Evolutionary conservation across 2,888 invertebrate species (phyloP).

Genomic region (Griposia aprilina): DNA sequence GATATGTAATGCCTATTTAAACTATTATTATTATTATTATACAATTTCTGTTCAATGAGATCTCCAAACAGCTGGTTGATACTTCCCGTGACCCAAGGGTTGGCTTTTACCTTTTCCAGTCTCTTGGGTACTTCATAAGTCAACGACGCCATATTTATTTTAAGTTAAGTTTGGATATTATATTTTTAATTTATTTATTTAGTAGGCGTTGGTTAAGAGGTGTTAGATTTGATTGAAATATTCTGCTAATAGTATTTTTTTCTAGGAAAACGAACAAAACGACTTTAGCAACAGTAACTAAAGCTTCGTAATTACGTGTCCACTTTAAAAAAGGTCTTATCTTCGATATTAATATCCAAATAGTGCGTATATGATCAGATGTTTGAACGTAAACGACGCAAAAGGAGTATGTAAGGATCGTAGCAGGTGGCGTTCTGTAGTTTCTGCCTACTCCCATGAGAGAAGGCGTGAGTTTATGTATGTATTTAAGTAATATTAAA

Average conservation of each 20-base stretch:
- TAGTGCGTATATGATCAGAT: too few species aligned
- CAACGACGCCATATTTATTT: too few species aligned
- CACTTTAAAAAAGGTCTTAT: background rate
- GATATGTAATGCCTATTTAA: background rate
- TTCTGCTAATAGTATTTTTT: background rate
- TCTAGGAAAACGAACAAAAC: background rate
- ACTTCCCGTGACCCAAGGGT: background rate
- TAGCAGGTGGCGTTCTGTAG: too few species aligned
- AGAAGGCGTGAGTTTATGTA: too few species aligned
- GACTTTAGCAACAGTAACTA: background rate
- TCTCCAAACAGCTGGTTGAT: background rate
- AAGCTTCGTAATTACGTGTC: background rate
- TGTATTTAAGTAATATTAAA: too few species aligned
- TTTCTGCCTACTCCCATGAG: too few species aligned
- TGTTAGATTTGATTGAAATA: background rate
- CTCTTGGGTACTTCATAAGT: too few species aligned
- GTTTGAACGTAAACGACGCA: too few species aligned
- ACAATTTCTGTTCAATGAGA: too few species aligned
- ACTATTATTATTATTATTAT: background rate
- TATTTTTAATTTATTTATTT: too few species aligned
- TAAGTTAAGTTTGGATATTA: background rate
- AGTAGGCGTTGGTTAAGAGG: too few species aligned
- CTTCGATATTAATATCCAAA: background rate
- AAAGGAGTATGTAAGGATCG: too few species aligned
- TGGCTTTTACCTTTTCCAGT: background rate